Conservation (phyloP, 2,113 vertebrate genomes). For the Noctilio leporinus region DNA sequence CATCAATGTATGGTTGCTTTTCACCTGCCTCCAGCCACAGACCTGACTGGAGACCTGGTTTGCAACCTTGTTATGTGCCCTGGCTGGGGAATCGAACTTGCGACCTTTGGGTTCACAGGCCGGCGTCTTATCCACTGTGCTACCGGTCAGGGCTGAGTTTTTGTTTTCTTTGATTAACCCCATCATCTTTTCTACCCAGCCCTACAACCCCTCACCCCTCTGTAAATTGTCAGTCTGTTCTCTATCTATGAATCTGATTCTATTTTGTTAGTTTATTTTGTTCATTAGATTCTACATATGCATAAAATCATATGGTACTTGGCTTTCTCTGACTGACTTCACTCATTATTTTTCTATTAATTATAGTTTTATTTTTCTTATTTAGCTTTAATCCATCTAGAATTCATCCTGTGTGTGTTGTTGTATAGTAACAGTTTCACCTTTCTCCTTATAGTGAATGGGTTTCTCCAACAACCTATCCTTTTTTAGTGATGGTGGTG, state of each 20-base stretch:
- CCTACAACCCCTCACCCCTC: neutral
- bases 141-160: too few relatives aligned
- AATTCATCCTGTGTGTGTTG: neutral
- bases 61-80: too few relatives aligned
- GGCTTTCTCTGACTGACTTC: neutral
- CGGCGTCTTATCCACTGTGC: too few relatives aligned
- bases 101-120: too few relatives aligned
- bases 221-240: neutral
- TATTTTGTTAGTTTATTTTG: neutral
- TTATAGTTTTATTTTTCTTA: neutral
- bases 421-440: neutral
- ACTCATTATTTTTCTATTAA: neutral
- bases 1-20: too few relatives aligned
- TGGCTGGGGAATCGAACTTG: too few relatives aligned
- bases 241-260: neutral
- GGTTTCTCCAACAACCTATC: neutral
- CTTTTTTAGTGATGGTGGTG: neutral
- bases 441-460: neutral
- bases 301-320: neutral
- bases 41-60: too few relatives aligned
- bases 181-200: neutral
- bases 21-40: too few relatives aligned
- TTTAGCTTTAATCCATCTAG: neutral
- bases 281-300: neutral
- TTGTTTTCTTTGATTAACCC: neutral